Percentiles rank a stretch among this genome's conserved stretches.
phyloP scores from a whole-genome alignment of 2,797 vertebrate genomes.

The Ctenosaura bakeri region DNA sequence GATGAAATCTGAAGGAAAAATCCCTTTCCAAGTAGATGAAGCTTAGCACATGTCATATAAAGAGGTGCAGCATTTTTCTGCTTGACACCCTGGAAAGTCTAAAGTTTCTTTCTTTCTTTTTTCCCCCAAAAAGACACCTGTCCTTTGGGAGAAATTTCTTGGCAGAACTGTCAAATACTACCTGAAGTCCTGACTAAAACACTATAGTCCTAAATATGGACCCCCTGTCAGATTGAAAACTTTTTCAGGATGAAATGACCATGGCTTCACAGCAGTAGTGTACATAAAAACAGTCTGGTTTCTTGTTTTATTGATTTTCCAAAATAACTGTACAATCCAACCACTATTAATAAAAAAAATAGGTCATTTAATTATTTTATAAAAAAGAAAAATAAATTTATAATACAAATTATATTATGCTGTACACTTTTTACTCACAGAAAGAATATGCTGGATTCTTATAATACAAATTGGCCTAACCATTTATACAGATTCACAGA shows the following conservation, averaged over 20 bases:
- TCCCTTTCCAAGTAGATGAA: no score
- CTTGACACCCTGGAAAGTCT: no score
- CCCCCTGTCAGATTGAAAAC: neutral
- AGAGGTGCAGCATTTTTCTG: no score
- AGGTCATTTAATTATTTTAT: slow-evolving; percentile 72
- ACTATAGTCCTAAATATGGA: neutral
- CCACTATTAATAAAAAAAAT: slow-evolving; percentile 64
- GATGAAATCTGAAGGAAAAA: no score
- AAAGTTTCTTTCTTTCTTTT: no score
- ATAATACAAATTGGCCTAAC: slow-evolving; percentile 37
- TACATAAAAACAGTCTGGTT: slow-evolving; percentile 11
- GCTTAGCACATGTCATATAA: no score
- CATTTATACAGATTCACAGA: slow-evolving; percentile 49
- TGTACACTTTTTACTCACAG: slow-evolving; percentile 67
- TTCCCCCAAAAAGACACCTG: no score
- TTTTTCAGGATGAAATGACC: neutral
- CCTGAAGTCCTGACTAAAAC: neutral
- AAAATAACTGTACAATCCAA: slow-evolving; percentile 50
- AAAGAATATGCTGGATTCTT: slow-evolving; percentile 39
- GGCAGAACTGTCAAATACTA: no score
- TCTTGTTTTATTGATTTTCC: slow-evolving; percentile 27
- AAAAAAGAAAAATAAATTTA: slow-evolving; percentile 72
- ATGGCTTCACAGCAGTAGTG: neutral
- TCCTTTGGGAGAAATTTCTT: no score
- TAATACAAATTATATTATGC: slow-evolving; percentile 67